phyloP scores from a whole-genome alignment of 2,113 vertebrate genomes.

The Castor canadensis region DNA sequence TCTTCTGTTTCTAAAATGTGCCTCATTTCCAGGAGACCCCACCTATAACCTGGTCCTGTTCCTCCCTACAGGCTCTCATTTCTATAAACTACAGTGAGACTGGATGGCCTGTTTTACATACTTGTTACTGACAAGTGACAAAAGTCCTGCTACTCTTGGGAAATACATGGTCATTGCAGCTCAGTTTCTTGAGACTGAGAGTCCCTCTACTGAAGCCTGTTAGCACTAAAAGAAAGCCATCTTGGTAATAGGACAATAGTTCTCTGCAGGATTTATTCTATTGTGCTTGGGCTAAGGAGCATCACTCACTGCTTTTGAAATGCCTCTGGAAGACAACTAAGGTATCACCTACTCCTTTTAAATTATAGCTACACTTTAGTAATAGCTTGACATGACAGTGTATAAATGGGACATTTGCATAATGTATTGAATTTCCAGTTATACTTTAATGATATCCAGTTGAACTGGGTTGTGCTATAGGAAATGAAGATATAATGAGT shows the following conservation, averaged over 20 bases:
- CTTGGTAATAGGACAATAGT: background rate
- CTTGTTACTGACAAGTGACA: background rate
- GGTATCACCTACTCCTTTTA: background rate
- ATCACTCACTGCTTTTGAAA: background rate
- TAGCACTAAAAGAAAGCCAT: background rate
- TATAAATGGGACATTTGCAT: constrained; percentile 50
- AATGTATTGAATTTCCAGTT: constrained; percentile 66
- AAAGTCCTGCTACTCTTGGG: background rate
- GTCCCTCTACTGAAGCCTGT: background rate
- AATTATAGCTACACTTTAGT: background rate
- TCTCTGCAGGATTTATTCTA: background rate
- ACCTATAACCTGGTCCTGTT: background rate
- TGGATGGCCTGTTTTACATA: background rate
- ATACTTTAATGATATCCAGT: constrained; percentile 39
- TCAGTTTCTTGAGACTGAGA: background rate
- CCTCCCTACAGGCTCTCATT: background rate
- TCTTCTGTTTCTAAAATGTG: background rate
- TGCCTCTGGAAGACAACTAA: background rate
- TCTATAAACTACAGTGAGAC: background rate
- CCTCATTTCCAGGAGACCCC: background rate
- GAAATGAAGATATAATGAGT: constrained; percentile 67
- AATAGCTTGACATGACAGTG: background rate
- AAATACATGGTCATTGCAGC: fast-evolving
- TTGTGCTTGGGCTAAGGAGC: background rate
- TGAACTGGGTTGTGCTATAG: constrained; percentile 51